Evolutionary conservation across 2,888 invertebrate species (phyloP).

Genomic region (Petrophora chlorosata): DNA sequence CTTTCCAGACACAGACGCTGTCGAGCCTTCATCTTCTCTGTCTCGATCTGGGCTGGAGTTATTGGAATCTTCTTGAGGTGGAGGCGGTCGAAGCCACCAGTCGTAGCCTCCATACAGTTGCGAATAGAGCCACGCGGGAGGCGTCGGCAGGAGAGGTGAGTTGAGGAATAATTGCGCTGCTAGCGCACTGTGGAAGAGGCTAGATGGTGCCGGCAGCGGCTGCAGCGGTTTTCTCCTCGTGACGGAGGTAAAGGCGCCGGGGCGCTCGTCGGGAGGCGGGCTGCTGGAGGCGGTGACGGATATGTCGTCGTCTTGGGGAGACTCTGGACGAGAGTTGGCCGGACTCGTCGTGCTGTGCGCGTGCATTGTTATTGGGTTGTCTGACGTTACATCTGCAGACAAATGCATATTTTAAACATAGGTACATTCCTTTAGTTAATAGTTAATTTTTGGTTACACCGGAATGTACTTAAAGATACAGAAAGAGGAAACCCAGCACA

Average conservation of each 20-base stretch:
- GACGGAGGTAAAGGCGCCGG: conserved; percentile 83
- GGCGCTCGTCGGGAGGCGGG: conserved; percentile 78
- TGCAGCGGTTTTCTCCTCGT: conserved; percentile 74
- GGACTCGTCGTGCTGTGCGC: conserved; percentile 90
- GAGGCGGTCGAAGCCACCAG: conserved; percentile 85
- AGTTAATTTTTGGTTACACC: no score
- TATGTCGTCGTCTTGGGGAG: conserved; percentile 85
- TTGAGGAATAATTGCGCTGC: conserved; percentile 90
- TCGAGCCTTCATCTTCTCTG: conserved; percentile 71
- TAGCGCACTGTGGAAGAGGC: conserved; percentile 74
- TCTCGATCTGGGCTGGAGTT: conserved; percentile 74
- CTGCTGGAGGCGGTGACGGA: conserved; percentile 85
- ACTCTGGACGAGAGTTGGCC: conserved; percentile 84
- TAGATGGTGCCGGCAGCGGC: conserved; percentile 75
- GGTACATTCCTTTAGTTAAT: no score
- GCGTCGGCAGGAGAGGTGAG: conserved; percentile 89
- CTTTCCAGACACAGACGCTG: conserved; percentile 69
- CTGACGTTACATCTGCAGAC: conserved; percentile 67
- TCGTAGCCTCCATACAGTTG: conserved; percentile 89
- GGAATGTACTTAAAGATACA: no score
- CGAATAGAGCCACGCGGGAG: conserved; percentile 91
- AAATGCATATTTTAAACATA: conserved; percentile 3
- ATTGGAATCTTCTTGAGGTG: conserved; percentile 69
- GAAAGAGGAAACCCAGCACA: no score
- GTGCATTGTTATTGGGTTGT: conserved; percentile 75